These are phyloP conservation scores for Tetrao urogallus DNA, from an alignment of 2,113 vertebrate genomes.

Conservation along the genomic window DNA sequence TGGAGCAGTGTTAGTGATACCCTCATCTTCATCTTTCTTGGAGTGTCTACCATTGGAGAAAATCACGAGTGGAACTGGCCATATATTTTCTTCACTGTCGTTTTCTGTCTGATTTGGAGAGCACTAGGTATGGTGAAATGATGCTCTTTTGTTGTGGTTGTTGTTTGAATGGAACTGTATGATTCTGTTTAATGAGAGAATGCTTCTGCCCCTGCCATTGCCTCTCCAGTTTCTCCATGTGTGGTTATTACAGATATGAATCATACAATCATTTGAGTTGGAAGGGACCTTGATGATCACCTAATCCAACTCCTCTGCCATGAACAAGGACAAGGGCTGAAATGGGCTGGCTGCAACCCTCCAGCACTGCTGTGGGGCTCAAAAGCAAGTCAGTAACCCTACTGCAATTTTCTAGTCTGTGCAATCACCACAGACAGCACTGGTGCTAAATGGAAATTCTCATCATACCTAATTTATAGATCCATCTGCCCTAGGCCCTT, in stretches of 20 bases:
- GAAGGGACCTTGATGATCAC: too few relatives aligned
- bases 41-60: slow-evolving; percentile 84
- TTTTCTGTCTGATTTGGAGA: slow-evolving; percentile 86
- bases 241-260: background rate
- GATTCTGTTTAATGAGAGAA: background rate
- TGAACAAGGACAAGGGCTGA: background rate
- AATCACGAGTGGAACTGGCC: slow-evolving; percentile 86
- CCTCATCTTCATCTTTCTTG: slow-evolving; percentile 87
- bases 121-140: slow-evolving; percentile 73
- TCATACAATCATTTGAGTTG: too few relatives aligned
- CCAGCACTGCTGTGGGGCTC: background rate
- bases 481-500: background rate
- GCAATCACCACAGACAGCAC: background rate
- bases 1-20: slow-evolving; percentile 87
- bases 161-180: background rate
- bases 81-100: slow-evolving; percentile 82
- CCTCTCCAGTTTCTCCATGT: background rate
- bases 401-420: background rate
- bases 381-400: background rate
- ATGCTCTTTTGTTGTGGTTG: background rate
- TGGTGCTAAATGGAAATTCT: background rate
- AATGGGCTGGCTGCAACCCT: background rate
- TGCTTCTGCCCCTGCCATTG: background rate
- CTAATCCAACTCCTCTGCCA: too few relatives aligned
- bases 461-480: rapidly evolving